These are phyloP conservation scores for Drosophila imparisetae DNA, from an alignment of 2,888 invertebrate species.

Conservation along the genomic window DNA sequence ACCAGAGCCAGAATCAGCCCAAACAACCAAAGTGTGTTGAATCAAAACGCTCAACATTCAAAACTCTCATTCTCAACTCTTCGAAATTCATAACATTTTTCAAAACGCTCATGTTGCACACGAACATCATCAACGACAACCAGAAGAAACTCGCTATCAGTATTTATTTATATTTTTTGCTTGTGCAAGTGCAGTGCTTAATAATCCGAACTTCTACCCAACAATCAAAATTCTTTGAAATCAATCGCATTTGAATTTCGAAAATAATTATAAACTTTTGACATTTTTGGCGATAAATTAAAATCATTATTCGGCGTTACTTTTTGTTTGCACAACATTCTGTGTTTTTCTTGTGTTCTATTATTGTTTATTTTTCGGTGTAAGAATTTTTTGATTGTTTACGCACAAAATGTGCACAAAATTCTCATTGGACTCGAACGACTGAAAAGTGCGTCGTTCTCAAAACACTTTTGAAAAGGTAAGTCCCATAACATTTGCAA, in stretches of 20 bases:
- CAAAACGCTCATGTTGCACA: slow-evolving; percentile 42
- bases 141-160: slow-evolving; percentile 25
- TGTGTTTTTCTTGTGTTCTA: slow-evolving; percentile 20
- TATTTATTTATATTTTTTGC: slow-evolving; percentile 48
- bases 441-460: slow-evolving; percentile 75
- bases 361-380: slow-evolving; percentile 37
- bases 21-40: slow-evolving; percentile 6
- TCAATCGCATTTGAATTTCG: slow-evolving; percentile 1
- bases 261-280: slow-evolving; percentile 2
- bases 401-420: slow-evolving; percentile 77
- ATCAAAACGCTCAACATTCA: slow-evolving; percentile 31
- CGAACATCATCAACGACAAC: slow-evolving; percentile 24
- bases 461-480: slow-evolving; percentile 41
- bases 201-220: slow-evolving; percentile 21
- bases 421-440: slow-evolving; percentile 74
- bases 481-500: slow-evolving; percentile 22
- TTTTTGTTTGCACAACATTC: slow-evolving; percentile 13
- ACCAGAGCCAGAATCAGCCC: slow-evolving; percentile 15
- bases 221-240: slow-evolving; percentile 2
- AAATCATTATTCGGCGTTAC: slow-evolving; percentile 4
- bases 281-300: slow-evolving; percentile 13
- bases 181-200: slow-evolving; percentile 49
- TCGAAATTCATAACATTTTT: slow-evolving; percentile 24
- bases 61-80: slow-evolving; percentile 19
- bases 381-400: slow-evolving; percentile 50